Evolutionary conservation across 2,888 invertebrate species (phyloP).

Genomic region (Octonoba sinensis): DNA sequence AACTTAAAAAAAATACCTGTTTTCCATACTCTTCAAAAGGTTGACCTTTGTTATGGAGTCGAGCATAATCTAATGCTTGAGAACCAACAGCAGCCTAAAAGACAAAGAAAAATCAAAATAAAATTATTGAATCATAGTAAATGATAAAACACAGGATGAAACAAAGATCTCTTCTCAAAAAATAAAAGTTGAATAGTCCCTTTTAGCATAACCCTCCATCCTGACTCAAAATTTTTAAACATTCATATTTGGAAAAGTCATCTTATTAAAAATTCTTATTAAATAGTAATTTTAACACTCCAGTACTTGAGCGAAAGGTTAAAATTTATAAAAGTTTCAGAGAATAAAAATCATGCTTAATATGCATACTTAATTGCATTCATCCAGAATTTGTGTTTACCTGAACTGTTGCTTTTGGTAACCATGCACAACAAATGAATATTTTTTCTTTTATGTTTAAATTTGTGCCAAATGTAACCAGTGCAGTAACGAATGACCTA

Average conservation of each 20-base stretch:
- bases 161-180: too few species aligned
- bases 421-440: slow-evolving; percentile 91
- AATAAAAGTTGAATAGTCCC: too few species aligned
- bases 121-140: background rate
- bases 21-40: slow-evolving; percentile 17
- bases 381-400: slow-evolving; percentile 70
- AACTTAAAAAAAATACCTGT: slow-evolving; percentile 19
- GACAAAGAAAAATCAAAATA: slow-evolving; percentile 46
- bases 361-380: too few species aligned
- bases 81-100: slow-evolving; percentile 79
- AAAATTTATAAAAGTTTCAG: too few species aligned
- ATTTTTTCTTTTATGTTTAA: slow-evolving; percentile 90
- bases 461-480: slow-evolving; percentile 77
- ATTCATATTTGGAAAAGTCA: too few species aligned
- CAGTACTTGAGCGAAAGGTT: too few species aligned
- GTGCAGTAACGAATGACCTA: slow-evolving; percentile 72
- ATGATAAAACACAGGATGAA: background rate
- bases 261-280: too few species aligned
- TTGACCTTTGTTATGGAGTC: slow-evolving; percentile 12
- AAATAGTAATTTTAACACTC: too few species aligned
- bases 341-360: too few species aligned
- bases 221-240: too few species aligned
- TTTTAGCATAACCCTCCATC: too few species aligned
- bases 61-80: slow-evolving; percentile 74
- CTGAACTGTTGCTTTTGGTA: slow-evolving; percentile 98